Conservation (phyloP, 2,113 vertebrate species). For the Sorex fumeus region DNA sequence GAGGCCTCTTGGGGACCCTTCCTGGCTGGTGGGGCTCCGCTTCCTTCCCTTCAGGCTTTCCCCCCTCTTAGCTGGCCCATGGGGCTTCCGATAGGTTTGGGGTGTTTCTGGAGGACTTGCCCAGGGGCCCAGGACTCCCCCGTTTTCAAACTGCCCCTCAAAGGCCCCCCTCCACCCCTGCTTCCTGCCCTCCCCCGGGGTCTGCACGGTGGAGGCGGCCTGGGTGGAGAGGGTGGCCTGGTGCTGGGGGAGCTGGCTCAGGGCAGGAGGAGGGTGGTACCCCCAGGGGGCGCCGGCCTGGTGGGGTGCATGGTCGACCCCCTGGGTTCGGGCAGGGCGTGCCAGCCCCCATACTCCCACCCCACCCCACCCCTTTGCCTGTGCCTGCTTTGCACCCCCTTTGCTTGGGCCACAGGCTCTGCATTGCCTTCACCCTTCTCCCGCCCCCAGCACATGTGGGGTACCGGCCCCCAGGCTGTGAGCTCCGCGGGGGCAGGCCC, state of each 20-base stretch:
- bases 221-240: not conserved
- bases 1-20: not conserved
- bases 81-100: not conserved
- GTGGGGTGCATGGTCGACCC: not conserved
- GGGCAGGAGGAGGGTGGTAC: not conserved
- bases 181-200: not conserved
- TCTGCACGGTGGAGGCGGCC: not conserved
- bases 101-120: not conserved
- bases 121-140: not conserved
- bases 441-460: conserved; percentile 53
- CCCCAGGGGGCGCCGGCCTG: not conserved
- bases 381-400: conserved; percentile 55
- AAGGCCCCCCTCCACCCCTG: not conserved
- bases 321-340: not conserved
- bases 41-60: not conserved
- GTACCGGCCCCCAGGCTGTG: conserved; percentile 68
- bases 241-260: not conserved
- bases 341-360: not conserved
- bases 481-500: conserved; percentile 79
- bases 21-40: not conserved
- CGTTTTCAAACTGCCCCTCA: not conserved
- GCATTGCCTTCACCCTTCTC: conserved; percentile 33
- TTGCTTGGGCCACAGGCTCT: conserved; percentile 49
- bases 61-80: not conserved
- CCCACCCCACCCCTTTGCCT: not conserved